Percentiles rank a stretch among this genome's conserved stretches.
These are phyloP conservation scores for Grus americana DNA, from an alignment of 2,113 vertebrate species.

Conservation along the genomic window DNA sequence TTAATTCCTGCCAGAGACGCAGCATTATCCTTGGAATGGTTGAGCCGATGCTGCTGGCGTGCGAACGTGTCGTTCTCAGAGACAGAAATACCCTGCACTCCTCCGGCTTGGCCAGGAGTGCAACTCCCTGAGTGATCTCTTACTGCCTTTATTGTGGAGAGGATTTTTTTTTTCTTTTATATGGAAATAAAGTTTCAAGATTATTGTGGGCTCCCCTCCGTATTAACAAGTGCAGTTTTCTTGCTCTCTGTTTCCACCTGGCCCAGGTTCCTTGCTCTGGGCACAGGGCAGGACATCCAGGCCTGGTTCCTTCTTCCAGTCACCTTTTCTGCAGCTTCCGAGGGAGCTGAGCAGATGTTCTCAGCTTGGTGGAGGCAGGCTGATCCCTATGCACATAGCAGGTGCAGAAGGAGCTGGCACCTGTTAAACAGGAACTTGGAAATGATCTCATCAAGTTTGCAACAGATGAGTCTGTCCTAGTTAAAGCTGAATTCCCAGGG, in stretches of 20 bases:
- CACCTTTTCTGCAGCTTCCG: not conserved
- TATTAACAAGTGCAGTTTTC: not conserved
- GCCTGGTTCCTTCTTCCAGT: not conserved
- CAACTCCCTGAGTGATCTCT: not conserved
- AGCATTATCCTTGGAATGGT: not conserved
- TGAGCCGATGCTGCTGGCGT: not conserved
- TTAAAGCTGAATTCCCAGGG: slow-evolving; percentile 13
- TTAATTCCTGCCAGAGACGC: not conserved
- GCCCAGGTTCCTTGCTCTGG: not conserved
- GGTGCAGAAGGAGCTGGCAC: slow-evolving; percentile 55
- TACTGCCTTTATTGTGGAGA: slow-evolving; percentile 22
- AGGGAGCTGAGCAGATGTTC: slow-evolving; percentile 29
- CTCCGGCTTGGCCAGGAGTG: not conserved
- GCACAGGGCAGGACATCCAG: not conserved
- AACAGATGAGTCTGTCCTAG: slow-evolving; percentile 33
- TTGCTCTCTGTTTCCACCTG: not conserved
- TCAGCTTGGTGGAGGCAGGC: not conserved
- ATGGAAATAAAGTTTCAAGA: slow-evolving; percentile 40
- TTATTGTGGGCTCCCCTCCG: not conserved
- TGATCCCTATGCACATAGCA: not conserved
- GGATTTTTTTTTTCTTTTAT: not conserved
- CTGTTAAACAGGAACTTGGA: slow-evolving; percentile 57
- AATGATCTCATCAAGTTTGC: slow-evolving; percentile 40
- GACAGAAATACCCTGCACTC: not conserved
- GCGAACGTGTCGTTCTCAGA: not conserved